A percentile compares a stretch with the other conserved stretches of the same genome.
These are phyloP conservation scores for Anaspis maculata DNA, from an alignment of 2,888 invertebrate genomes.

Conservation along the genomic window DNA sequence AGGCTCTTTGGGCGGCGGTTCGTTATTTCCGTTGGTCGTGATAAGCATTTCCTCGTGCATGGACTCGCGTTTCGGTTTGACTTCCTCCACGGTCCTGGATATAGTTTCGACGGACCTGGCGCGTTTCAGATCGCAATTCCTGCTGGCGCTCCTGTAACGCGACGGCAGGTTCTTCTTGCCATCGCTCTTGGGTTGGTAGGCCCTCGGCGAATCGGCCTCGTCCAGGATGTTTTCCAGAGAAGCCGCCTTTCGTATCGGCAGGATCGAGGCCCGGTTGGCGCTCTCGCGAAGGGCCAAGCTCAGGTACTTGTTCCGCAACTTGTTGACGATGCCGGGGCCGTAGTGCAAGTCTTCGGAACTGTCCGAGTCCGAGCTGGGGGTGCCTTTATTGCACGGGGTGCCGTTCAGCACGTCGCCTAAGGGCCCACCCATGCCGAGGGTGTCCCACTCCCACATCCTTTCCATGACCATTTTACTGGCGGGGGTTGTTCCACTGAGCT, in stretches of 20 bases:
- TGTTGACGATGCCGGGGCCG: constrained; percentile 87
- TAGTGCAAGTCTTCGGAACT: constrained; percentile 71
- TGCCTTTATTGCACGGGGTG: too few relatives aligned
- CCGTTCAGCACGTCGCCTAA: constrained; percentile 18
- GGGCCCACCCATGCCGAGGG: too few relatives aligned
- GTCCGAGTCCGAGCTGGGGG: constrained; percentile 34
- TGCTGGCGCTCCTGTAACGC: constrained; percentile 47
- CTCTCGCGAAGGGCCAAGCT: constrained; percentile 72
- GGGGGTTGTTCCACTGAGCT: too few relatives aligned
- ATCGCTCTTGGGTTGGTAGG: constrained; percentile 22
- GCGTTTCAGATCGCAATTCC: constrained; percentile 60
- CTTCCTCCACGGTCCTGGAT: constrained; percentile 36
- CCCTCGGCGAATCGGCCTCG: too few relatives aligned
- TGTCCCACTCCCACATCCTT: constrained; percentile 39
- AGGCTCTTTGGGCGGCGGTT: constrained; percentile 20
- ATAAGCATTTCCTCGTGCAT: constrained; percentile 46
- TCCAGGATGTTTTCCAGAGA: constrained; percentile 80
- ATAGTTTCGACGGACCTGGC: constrained; percentile 82
- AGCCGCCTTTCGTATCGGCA: constrained; percentile 66
- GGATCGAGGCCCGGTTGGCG: constrained; percentile 57
- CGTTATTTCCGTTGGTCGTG: constrained; percentile 33
- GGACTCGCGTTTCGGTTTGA: constrained; percentile 30
- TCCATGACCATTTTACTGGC: constrained; percentile 41
- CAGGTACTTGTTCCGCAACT: constrained; percentile 77
- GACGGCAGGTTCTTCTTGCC: constrained; percentile 28